These are phyloP conservation scores for Turritopsis dohrnii DNA, from an alignment of 30 jellyfish, hydroid and myxozoan genomes.

Conservation along the genomic window DNA sequence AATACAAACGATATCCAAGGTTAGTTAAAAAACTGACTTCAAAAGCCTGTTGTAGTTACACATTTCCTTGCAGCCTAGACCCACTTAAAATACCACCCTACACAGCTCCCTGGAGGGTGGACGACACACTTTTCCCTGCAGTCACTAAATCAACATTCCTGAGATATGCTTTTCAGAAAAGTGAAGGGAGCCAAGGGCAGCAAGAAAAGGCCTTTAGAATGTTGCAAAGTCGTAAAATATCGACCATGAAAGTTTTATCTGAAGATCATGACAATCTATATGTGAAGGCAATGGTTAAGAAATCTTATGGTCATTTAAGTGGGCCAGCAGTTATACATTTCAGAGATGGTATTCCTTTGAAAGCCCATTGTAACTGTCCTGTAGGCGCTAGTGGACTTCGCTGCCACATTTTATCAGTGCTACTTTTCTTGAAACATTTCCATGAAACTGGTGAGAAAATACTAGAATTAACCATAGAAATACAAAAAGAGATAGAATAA, in stretches of 20 bases:
- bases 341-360: neutral
- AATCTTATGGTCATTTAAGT: conserved; percentile 1
- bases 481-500: too few relatives aligned
- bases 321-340: conserved; percentile 21
- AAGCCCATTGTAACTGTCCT: conserved; percentile 24
- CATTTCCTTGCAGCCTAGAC: conserved; percentile 18
- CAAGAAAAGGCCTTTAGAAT: conserved; percentile 4
- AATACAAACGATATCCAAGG: conserved; percentile 11
- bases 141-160: neutral
- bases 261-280: neutral
- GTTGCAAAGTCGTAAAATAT: neutral
- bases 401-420: conserved; percentile 11
- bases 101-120: conserved; percentile 2
- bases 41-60: conserved; percentile 5
- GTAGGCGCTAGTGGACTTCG: conserved; percentile 31
- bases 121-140: conserved; percentile 5
- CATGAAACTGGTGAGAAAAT: conserved; percentile 18
- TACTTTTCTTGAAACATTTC: conserved; percentile 10
- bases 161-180: conserved; percentile 8
- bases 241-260: neutral
- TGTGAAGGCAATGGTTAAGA: conserved; percentile 24
- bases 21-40: conserved; percentile 1
- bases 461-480: too few relatives aligned
- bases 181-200: conserved; percentile 25
- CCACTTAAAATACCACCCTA: conserved; percentile 7